Conservation (phyloP, 2,888 invertebrate species). For the Amphimallon solstitiale region DNA sequence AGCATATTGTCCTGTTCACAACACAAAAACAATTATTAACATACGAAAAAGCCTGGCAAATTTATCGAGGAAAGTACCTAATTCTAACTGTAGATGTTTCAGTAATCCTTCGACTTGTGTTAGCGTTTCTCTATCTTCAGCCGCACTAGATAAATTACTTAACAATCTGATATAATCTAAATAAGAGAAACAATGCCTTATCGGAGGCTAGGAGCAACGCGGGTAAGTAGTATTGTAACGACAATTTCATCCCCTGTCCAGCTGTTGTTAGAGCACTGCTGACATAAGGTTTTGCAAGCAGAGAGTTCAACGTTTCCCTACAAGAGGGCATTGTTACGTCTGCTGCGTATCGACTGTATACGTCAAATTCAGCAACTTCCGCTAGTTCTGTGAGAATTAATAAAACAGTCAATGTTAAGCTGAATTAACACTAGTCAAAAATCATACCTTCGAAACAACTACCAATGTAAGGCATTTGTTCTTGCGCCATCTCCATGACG, state of each 20-base stretch:
- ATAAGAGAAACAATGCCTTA: constrained; percentile 94
- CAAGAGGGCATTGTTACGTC: constrained; percentile 86
- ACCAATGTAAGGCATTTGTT: constrained; percentile 92
- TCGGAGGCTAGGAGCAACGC: constrained; percentile 88
- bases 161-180: constrained; percentile 87
- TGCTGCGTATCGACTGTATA: constrained; percentile 91
- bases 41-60: neutral
- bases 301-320: constrained; percentile 79
- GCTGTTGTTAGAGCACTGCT: constrained; percentile 77
- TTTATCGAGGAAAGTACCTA: constrained; percentile 58
- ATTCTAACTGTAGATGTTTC: constrained; percentile 82
- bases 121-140: constrained; percentile 89
- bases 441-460: constrained; percentile 88
- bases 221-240: constrained; percentile 95
- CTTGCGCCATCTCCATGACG: constrained; percentile 95
- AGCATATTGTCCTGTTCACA: constrained; percentile 56
- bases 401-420: too few relatives aligned
- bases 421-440: too few relatives aligned
- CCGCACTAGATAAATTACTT: constrained; percentile 80
- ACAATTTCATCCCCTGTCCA: constrained; percentile 92
- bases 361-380: constrained; percentile 94
- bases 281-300: constrained; percentile 80
- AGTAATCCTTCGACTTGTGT: constrained; percentile 92
- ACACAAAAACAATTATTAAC: constrained; percentile 17
- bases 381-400: constrained; percentile 74